phyloP scores from a whole-genome alignment of 2,113 vertebrate genomes.

The Ranitomeya imitator region DNA sequence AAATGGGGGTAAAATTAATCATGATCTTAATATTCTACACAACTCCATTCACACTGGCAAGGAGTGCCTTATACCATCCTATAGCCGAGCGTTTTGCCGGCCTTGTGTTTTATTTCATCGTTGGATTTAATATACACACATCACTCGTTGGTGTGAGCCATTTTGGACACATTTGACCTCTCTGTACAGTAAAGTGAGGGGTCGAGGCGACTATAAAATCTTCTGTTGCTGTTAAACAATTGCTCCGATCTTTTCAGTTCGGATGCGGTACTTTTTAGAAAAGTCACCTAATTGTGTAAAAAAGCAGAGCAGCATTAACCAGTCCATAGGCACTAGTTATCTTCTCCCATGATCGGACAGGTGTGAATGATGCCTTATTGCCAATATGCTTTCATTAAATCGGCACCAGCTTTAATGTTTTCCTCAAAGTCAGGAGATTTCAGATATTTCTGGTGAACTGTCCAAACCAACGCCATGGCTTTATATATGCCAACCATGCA shows the following conservation, averaged over 20 bases:
- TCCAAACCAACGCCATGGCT: background rate
- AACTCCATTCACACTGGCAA: background rate
- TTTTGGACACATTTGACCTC: background rate
- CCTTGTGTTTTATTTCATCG: background rate
- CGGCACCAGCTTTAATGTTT: conserved; percentile 17
- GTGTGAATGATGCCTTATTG: conserved; percentile 50
- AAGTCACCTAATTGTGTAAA: background rate
- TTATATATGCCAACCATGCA: background rate
- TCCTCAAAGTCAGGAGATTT: background rate
- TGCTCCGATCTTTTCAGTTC: background rate
- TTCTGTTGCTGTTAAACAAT: background rate
- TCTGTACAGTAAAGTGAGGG: background rate
- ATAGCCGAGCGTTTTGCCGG: background rate
- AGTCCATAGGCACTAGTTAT: background rate
- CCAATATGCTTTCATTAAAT: conserved; percentile 3
- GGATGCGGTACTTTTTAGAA: background rate
- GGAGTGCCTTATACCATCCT: conserved; percentile 22
- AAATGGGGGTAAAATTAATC: background rate
- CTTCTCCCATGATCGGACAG: background rate
- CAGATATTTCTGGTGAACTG: background rate
- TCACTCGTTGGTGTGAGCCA: background rate
- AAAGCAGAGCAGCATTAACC: background rate
- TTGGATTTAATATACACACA: background rate
- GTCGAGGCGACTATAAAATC: background rate
- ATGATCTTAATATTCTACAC: background rate